Evolutionary conservation across 37 sponge, comb jelly and placozoan species (phyloP), one percentile per base, ranked within the genome.

Genomic region (Hexactinellida sp.): DNA sequence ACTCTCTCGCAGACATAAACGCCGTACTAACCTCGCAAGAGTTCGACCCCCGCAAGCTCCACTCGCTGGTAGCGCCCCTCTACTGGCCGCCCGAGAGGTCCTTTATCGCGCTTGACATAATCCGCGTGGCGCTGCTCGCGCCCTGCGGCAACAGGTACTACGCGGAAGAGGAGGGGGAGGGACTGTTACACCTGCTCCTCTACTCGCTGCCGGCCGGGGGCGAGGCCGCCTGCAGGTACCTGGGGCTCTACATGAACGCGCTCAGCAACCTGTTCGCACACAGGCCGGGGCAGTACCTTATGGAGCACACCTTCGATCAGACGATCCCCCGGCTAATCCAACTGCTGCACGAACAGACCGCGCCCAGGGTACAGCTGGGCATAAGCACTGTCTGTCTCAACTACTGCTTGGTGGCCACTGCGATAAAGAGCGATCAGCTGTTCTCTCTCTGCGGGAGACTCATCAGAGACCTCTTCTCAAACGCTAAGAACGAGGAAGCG

Each of bases 141-240:
- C 76, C 30, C 28, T 63, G 19, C 76, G 76, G 76, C 5, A 63
- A 63, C 76, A 63, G 30, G 34, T 63, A 25, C 76, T 63, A 63
- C 34, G 76, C 76, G 5, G 76, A 63, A 63, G 76, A 63, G 76
- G 76, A 63, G 76, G 76, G 76, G 76, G 76, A 63, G 34, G 76
- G 76, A 3, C 30, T 63, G 32, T 28, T 63, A 7, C 76, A 63
- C 13, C 13, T 63, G 3, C 5, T n/a, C 76, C 76, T 63, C 76
- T 63, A 63, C 76, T 63, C 76, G 19, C 34, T 63, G 30, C 76
- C 76, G 19, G 34, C 32, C 21, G 76, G 28, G 28, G 76, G 76
- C 1, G 76, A 63, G 13, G 13, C 30, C 5, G 30, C 30, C 19
- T 63, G 76, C 34, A n/a, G 34, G 28, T 63, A 25, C 76, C 76